Conservation (phyloP, 2,888 invertebrate genomes). For the Venustoraphidia nigricollis region DNA sequence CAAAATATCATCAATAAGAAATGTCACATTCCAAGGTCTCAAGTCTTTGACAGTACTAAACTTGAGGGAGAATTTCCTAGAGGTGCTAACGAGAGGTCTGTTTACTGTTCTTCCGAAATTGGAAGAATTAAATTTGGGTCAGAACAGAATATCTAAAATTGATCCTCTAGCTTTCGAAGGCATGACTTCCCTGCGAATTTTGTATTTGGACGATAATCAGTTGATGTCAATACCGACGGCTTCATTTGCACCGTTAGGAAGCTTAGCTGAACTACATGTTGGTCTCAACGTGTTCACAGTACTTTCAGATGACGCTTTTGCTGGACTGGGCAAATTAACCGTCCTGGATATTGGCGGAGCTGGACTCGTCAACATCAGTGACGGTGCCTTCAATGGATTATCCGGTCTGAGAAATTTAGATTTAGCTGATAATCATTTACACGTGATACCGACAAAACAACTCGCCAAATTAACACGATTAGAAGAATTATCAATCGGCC, state of each 20-base stretch:
- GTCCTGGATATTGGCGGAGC: constrained; percentile 69
- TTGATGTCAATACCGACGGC: constrained; percentile 60
- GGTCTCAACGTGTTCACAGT: constrained; percentile 68
- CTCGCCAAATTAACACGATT: constrained; percentile 53
- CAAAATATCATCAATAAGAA: constrained; percentile 65
- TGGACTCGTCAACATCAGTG: constrained; percentile 62
- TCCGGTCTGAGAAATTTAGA: constrained; percentile 61
- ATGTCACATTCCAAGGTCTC: constrained; percentile 65
- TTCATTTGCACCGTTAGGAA: constrained; percentile 55
- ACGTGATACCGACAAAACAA: constrained; percentile 59
- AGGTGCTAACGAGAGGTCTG: constrained; percentile 57
- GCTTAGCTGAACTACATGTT: constrained; percentile 69
- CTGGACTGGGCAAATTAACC: constrained; percentile 56
- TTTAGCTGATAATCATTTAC: constrained; percentile 64
- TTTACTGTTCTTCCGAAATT: constrained; percentile 60
- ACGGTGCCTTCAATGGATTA: constrained; percentile 59
- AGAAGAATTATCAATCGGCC: constrained; percentile 68
- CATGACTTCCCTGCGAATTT: constrained; percentile 54
- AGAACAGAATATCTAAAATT: constrained; percentile 68
- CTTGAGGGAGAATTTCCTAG: constrained; percentile 65
- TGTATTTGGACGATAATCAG: constrained; percentile 75
- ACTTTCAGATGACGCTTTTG: constrained; percentile 63
- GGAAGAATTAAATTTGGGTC: constrained; percentile 73
- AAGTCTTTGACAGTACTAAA: constrained; percentile 66
- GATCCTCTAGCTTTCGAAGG: constrained; percentile 65